phyloP scores from a whole-genome alignment of 2,888 invertebrate species.

The Pseudococcus longispinus region DNA sequence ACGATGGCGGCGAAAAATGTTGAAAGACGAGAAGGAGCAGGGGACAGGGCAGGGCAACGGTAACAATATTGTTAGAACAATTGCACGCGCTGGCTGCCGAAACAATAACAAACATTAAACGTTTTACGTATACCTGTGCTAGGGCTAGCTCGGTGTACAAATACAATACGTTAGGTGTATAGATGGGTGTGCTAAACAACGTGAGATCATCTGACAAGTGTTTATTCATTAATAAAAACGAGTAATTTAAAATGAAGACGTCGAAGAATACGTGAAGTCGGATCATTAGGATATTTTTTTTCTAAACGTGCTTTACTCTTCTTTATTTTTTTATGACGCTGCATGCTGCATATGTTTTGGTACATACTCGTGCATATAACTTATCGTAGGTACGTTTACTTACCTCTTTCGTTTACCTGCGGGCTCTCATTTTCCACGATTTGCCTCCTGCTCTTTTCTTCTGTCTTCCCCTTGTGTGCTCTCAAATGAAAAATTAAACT shows the following conservation, averaged over 20 bases:
- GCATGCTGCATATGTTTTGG: neutral
- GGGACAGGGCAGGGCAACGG: neutral
- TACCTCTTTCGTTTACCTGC: neutral
- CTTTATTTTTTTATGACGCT: neutral
- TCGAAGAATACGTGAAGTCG: neutral
- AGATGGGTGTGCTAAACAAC: slow-evolving; percentile 18
- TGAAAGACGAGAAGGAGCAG: neutral
- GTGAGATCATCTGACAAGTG: slow-evolving; percentile 52
- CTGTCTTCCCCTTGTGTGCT: neutral
- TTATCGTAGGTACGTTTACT: neutral
- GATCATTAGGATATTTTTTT: slow-evolving; percentile 46
- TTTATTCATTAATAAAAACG: slow-evolving; percentile 51
- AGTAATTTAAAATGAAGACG: slow-evolving; percentile 46
- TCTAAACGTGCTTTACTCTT: slow-evolving; percentile 32
- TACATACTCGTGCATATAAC: too few species aligned
- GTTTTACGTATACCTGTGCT: neutral
- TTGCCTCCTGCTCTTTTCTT: too few species aligned
- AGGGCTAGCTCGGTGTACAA: neutral
- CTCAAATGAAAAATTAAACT: slow-evolving; percentile 51
- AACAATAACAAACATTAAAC: slow-evolving; percentile 44
- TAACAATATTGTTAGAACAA: slow-evolving; percentile 43
- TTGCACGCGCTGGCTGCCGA: neutral
- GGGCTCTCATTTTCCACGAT: too few species aligned
- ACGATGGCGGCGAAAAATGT: neutral
- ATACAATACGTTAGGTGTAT: neutral